These are phyloP conservation scores for Polyploca ridens DNA, from an alignment of 2,888 invertebrate genomes.

Conservation along the genomic window DNA sequence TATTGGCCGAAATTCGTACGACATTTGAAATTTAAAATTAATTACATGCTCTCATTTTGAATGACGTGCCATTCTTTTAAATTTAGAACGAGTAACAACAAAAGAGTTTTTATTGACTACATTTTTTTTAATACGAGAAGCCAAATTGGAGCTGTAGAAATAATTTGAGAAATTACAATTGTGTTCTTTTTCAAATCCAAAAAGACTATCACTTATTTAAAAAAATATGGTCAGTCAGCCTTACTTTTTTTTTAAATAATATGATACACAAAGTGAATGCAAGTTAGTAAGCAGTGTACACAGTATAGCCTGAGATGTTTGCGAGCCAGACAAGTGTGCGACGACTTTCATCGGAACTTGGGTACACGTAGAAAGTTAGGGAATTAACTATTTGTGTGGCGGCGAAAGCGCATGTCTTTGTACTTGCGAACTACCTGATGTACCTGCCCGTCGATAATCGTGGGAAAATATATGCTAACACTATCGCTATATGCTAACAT, in stretches of 20 bases:
- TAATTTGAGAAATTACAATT: neutral
- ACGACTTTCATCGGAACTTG: constrained; percentile 46
- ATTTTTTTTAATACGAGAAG: neutral
- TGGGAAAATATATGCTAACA: neutral
- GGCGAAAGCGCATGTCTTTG: constrained; percentile 51
- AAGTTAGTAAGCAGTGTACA: neutral
- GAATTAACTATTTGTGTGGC: constrained; percentile 51
- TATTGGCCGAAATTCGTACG: constrained; percentile 68
- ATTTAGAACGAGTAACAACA: constrained; percentile 12
- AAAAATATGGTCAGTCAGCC: no score
- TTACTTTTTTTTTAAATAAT: neutral
- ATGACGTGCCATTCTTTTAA: constrained; percentile 12
- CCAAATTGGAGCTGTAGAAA: neutral
- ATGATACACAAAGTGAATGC: constrained; percentile 17
- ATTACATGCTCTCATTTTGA: constrained; percentile 19
- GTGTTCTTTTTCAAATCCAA: neutral
- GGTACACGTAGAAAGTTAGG: constrained; percentile 56
- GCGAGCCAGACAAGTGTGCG: constrained; percentile 20
- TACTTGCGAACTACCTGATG: constrained; percentile 15
- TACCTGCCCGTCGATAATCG: constrained; percentile 15
- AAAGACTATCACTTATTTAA: no score
- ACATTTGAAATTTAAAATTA: constrained; percentile 47
- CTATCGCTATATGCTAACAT: neutral
- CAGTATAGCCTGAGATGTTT: constrained; percentile 22
- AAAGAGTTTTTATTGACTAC: neutral